Evolutionary conservation across 2,113 vertebrate genomes (phyloP).

Genomic region (Grallaria varia): DNA sequence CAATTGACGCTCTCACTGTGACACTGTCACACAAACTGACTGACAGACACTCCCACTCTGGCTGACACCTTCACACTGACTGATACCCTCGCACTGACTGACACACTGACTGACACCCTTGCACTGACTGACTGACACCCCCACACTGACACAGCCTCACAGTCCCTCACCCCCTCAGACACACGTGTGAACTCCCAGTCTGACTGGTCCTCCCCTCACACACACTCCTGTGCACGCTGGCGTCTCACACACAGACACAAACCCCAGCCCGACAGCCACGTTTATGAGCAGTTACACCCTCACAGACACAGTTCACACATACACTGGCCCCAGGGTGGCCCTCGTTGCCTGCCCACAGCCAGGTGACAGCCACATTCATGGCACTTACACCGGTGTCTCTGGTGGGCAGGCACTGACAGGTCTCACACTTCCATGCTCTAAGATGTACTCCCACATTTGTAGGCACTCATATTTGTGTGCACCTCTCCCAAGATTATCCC

Average conservation of each 20-base stretch:
- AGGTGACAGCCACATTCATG: not conserved
- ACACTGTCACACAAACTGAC: not conserved
- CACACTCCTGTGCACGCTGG: not conserved
- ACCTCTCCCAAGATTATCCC: not conserved
- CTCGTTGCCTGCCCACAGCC: not conserved
- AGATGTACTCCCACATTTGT: not conserved
- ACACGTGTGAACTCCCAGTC: not conserved
- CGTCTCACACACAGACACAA: not conserved
- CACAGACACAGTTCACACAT: not conserved
- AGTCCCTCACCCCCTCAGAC: not conserved
- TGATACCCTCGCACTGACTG: not conserved
- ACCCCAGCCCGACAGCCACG: fast-evolving
- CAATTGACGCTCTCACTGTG: not conserved
- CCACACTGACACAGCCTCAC: not conserved
- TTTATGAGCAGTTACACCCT: not conserved
- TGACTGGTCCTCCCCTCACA: not conserved
- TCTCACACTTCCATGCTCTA: not conserved
- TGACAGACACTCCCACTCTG: too few species aligned
- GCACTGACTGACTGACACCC: not conserved
- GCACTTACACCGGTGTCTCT: not conserved
- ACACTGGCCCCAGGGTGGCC: not conserved
- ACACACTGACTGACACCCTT: too few species aligned
- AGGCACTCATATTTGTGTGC: not conserved
- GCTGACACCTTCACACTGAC: not conserved
- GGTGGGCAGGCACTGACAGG: not conserved